Evolutionary conservation across 2,797 vertebrate species (phyloP).

Genomic region (Dipus sagitta): DNA sequence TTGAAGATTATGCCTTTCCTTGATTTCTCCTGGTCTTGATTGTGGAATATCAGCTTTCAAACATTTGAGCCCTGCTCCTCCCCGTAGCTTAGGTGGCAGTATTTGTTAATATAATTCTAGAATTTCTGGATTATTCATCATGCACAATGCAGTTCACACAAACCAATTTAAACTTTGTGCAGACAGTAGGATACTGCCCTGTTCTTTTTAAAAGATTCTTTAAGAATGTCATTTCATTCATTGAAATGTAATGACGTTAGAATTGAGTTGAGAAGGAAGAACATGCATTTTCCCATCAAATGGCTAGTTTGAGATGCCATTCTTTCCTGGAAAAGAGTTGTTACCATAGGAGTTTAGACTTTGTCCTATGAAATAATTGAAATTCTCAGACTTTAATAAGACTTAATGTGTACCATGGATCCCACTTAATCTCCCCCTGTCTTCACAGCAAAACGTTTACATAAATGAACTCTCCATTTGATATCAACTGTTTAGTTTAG

Average conservation of each 20-base stretch:
- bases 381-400: slow-evolving; percentile 68
- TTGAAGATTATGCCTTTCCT: background rate
- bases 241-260: background rate
- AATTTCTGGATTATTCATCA: slow-evolving; percentile 2
- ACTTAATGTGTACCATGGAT: slow-evolving; percentile 53
- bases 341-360: slow-evolving; percentile 52
- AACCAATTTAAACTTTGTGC: slow-evolving; percentile 1
- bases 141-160: slow-evolving; percentile 2
- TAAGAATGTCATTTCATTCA: background rate
- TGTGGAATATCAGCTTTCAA: slow-evolving; percentile 17
- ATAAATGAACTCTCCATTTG: slow-evolving; percentile 65
- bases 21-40: slow-evolving; percentile 27
- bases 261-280: background rate
- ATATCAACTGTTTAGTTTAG: slow-evolving; percentile 58
- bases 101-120: slow-evolving; percentile 34
- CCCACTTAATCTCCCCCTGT: slow-evolving; percentile 61
- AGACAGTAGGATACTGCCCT: background rate
- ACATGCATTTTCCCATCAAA: slow-evolving; percentile 22
- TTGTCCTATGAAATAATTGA: slow-evolving; percentile 42
- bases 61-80: background rate
- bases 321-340: slow-evolving; percentile 40
- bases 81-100: background rate
- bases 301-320: background rate
- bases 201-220: background rate
- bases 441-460: slow-evolving; percentile 68